Percentiles rank a stretch among this genome's conserved stretches.
Evolutionary conservation across 2,888 invertebrate genomes (phyloP).

Genomic region (Protophormia terraenovae): DNA sequence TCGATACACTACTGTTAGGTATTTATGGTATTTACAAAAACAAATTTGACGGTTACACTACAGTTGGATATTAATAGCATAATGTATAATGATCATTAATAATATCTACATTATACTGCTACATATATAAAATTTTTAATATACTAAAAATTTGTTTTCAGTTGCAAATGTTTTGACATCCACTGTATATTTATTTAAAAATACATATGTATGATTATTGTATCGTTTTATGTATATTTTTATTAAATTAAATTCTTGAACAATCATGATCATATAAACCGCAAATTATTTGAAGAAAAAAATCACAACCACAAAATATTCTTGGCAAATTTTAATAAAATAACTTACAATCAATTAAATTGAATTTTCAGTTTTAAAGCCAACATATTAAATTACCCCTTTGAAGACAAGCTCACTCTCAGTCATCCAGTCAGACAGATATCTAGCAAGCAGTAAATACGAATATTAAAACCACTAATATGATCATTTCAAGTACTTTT

Average conservation of each 20-base stretch:
- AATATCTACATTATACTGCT: too few species aligned
- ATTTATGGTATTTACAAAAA: too few species aligned
- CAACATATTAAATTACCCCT: constrained; percentile 75
- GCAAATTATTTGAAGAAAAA: constrained; percentile 13
- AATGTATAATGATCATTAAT: too few species aligned
- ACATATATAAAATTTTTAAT: too few species aligned
- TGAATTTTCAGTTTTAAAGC: constrained; percentile 55
- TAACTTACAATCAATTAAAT: constrained; percentile 69
- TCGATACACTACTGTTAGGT: too few species aligned
- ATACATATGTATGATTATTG: neutral
- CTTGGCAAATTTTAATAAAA: neutral
- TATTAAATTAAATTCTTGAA: constrained; percentile 60
- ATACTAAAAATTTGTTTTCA: too few species aligned
- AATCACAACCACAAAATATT: constrained; percentile 35
- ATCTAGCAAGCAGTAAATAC: neutral
- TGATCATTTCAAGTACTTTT: constrained; percentile 58
- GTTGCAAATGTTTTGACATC: neutral
- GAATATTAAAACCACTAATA: constrained; percentile 57
- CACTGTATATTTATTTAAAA: neutral
- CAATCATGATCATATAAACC: constrained; percentile 47
- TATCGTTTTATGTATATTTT: constrained; percentile 26
- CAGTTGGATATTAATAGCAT: too few species aligned
- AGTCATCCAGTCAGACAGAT: constrained; percentile 12
- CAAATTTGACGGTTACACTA: too few species aligned
- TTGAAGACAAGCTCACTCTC: constrained; percentile 19